Base-by-base conservation (phyloP, 2,113 vertebrate species). In the Rhinichthys klamathensis region DNA sequence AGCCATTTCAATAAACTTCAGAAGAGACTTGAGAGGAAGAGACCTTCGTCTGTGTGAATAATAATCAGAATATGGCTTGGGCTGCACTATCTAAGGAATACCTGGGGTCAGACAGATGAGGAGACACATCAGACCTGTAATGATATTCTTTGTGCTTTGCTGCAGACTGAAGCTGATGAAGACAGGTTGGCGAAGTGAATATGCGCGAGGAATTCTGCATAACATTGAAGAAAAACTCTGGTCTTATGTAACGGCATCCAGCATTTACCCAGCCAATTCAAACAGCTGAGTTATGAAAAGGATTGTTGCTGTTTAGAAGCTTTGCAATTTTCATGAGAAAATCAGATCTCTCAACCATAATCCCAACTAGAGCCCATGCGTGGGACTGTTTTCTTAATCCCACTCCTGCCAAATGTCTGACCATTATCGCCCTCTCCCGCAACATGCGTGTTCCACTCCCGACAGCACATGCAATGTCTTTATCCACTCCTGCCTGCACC, bases 61-160 rank as follows among this genome's bases (percentile, higher is more conserved):
- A 58, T 67, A 84, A 88, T 51, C 56, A 86, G 49, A 80, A 80
- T 54, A 6, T 3, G 38, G 41, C 21, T 23, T 56, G 78, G 30
- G 82, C 56, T n/a, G 25, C 51, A 79, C 80, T 79, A 85, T 85
- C 84, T 67, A 85, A 58, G 65, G 51, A 27, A 87, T 60, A 35
- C 73, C 13, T 32, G 73, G 60, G 83, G 80, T 83, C 35, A 85
- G 85, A 87, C 15, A 73, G 85, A 82, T n/a, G 74, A 61, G 25
- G 82, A 25, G 77, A 78, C 84, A 82, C 41, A 27, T 49, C 88
- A 79, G 74, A 69, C 25, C 35, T 60, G 8, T 85, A 87, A 87
- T 87, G 83, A 89, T 46, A 87, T 84, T 79, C 49, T 85, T 80
- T 85, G 88, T 75, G 51, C 56, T 32, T 44, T 38, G 56, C 44